phyloP scores from a whole-genome alignment of 64 coral and sea anemone genomes.

The Pocillopora damicornis region DNA sequence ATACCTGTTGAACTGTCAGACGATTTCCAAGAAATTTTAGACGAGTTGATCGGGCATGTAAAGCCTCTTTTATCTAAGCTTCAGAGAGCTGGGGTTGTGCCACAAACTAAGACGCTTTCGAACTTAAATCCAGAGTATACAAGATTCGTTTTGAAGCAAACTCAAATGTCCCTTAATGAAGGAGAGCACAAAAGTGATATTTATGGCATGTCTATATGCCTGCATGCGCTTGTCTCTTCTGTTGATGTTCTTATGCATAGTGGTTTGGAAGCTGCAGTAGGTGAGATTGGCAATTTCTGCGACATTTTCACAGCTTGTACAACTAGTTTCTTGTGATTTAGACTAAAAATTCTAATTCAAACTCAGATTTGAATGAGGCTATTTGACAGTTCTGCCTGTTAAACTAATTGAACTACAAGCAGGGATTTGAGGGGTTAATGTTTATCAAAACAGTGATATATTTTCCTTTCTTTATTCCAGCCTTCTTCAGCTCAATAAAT shows the following conservation, averaged over 20 bases:
- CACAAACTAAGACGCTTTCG: constrained; percentile 6
- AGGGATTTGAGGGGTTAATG: no score
- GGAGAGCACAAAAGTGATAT: constrained; percentile 17
- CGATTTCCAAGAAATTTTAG: constrained; percentile 71
- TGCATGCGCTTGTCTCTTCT: constrained; percentile 59
- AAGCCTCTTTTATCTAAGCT: constrained; percentile 61
- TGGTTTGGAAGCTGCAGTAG: constrained; percentile 55
- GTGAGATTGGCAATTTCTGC: constrained; percentile 8
- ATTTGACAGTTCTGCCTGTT: no score
- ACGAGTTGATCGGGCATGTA: constrained; percentile 41
- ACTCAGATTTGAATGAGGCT: no score
- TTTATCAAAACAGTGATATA: not conserved
- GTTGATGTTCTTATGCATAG: constrained; percentile 63
- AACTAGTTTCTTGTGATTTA: no score
- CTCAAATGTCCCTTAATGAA: constrained; percentile 31
- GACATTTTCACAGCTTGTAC: no score
- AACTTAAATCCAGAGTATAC: constrained; percentile 69
- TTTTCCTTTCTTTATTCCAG: constrained; percentile 35
- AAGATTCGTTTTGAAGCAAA: constrained; percentile 73
- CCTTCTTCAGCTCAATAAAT: constrained; percentile 56
- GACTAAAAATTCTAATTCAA: no score
- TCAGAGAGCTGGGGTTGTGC: constrained; percentile 47
- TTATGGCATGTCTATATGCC: constrained; percentile 58
- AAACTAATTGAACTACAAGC: no score
- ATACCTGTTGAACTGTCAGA: constrained; percentile 48